These are phyloP conservation scores for Eupithecia pulchellata DNA, from an alignment of 2,888 invertebrate species.

Conservation along the genomic window DNA sequence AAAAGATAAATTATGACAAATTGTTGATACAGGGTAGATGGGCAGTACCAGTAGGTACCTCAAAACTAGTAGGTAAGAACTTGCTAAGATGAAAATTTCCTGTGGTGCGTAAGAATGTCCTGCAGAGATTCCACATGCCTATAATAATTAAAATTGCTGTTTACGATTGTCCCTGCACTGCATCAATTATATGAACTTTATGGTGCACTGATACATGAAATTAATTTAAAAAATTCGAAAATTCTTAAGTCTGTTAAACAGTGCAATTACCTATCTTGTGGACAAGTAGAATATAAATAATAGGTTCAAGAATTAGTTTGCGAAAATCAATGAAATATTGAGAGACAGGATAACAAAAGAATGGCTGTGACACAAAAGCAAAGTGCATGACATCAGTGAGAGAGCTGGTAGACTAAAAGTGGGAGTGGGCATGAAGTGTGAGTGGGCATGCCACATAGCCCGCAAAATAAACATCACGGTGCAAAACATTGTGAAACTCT, in stretches of 20 bases:
- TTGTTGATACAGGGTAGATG: background rate
- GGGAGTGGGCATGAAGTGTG: too few species aligned
- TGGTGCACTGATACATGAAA: background rate
- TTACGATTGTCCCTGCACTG: background rate
- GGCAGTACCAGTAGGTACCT: background rate
- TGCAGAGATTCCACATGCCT: background rate
- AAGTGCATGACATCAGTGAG: too few species aligned
- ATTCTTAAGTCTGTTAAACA: background rate
- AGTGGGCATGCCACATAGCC: too few species aligned
- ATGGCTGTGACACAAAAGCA: too few species aligned
- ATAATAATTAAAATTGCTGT: background rate
- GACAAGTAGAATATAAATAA: background rate
- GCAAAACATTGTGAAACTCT: too few species aligned
- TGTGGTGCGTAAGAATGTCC: background rate
- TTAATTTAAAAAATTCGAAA: background rate
- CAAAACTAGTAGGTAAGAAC: background rate
- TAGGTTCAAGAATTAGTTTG: too few species aligned
- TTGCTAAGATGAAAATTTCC: background rate
- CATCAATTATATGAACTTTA: too few species aligned
- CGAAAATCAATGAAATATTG: too few species aligned
- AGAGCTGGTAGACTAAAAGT: too few species aligned
- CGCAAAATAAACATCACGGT: too few species aligned
- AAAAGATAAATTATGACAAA: background rate
- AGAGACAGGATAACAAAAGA: too few species aligned
- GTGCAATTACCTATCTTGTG: background rate